Percentiles rank a stretch among this genome's conserved stretches.
phyloP scores from a whole-genome alignment of 92 coral and sea anemone genomes.

The Paramuricea clavata region DNA sequence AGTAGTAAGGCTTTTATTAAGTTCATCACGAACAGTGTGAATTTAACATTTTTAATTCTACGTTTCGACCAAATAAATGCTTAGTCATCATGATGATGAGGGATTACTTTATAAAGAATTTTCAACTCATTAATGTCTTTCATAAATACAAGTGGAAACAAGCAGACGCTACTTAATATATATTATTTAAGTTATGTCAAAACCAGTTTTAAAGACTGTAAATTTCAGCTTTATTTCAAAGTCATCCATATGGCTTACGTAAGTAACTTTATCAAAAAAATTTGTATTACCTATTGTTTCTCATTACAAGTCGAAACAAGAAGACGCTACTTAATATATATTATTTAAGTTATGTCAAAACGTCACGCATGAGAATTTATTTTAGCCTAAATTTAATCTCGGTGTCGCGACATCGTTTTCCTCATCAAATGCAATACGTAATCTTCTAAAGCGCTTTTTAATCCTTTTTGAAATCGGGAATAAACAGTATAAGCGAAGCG shows the following conservation, averaged over 20 bases:
- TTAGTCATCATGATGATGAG: too few relatives aligned
- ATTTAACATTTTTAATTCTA: too few relatives aligned
- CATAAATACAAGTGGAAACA: background rate
- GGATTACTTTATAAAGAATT: too few relatives aligned
- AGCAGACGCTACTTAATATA: background rate
- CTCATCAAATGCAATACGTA: constrained; percentile 1
- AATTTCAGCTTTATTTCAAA: too few relatives aligned
- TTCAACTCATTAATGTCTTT: background rate
- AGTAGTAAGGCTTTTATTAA: too few relatives aligned
- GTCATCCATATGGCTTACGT: too few relatives aligned
- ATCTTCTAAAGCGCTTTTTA: constrained; percentile 34
- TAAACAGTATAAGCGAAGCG: background rate
- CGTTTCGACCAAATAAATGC: background rate
- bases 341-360: constrained; percentile 12
- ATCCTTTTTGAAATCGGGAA: constrained; percentile 23
- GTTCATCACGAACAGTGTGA: background rate
- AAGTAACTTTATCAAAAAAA: background rate
- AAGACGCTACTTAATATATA: constrained; percentile 11
- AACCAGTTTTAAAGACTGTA: background rate
- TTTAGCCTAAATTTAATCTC: constrained; percentile 33
- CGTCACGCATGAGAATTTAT: constrained; percentile 9
- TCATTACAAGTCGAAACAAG: background rate
- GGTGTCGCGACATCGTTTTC: constrained; percentile 33
- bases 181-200: background rate
- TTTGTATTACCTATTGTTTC: background rate